phyloP scores from a whole-genome alignment of 2,113 vertebrate species.

The Psammodynastes pulverulentus region DNA sequence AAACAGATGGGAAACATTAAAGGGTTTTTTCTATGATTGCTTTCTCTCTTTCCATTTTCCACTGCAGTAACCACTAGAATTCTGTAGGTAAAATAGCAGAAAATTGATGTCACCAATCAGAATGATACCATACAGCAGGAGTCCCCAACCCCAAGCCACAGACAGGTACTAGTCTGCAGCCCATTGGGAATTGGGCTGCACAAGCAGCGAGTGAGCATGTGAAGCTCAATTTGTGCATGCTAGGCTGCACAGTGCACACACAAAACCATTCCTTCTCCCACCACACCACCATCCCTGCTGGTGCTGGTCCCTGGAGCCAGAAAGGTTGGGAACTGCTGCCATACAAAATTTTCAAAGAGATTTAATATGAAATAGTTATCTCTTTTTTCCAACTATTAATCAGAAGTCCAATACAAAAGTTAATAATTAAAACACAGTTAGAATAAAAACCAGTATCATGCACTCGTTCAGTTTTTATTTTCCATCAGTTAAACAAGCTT shows the following conservation, averaged over 20 bases:
- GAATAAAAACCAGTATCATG: too few relatives aligned
- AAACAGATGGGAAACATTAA: conserved; percentile 15
- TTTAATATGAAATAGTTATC: background rate
- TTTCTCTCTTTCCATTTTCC: conserved; percentile 41
- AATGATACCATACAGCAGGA: background rate
- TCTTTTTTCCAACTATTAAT: background rate
- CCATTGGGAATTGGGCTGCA: background rate
- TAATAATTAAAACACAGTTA: too few relatives aligned
- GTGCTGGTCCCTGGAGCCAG: background rate
- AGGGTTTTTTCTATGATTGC: background rate
- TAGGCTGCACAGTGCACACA: background rate
- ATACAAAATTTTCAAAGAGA: too few relatives aligned
- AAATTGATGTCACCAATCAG: background rate
- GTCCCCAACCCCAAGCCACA: background rate
- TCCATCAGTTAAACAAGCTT: too few relatives aligned
- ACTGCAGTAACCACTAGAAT: conserved; percentile 33
- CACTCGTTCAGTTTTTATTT: too few relatives aligned
- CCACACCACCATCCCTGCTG: background rate
- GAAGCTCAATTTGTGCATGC: background rate
- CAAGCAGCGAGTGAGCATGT: background rate
- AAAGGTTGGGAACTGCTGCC: background rate
- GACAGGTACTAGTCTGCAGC: background rate
- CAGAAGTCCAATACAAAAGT: background rate
- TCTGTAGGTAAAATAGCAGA: conserved; percentile 49
- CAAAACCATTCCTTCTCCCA: background rate